Evolutionary conservation across 2,113 vertebrate genomes (phyloP).

Genomic region (Reinhardtius hippoglossoides): DNA sequence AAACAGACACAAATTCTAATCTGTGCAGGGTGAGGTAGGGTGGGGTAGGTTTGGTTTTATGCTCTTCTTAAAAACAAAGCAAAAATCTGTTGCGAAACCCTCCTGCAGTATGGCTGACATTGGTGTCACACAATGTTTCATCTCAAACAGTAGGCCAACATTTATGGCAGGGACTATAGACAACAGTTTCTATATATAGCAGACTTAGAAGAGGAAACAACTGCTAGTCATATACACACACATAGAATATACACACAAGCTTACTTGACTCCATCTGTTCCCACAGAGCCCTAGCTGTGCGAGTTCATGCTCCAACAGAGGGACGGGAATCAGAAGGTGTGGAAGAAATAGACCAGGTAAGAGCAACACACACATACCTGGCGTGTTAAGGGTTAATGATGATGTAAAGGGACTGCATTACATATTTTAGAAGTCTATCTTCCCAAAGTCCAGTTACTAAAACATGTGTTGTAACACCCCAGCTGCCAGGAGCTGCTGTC

Average conservation of each 20-base stretch:
- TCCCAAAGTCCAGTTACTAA: background rate
- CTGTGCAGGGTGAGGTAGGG: background rate
- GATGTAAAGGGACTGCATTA: no score
- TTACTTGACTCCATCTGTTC: background rate
- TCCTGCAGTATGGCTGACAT: background rate
- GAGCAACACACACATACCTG: background rate
- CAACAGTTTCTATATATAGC: no score
- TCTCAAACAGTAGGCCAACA: background rate
- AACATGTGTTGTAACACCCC: background rate
- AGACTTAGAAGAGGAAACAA: background rate
- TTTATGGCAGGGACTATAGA: no score
- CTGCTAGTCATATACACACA: no score
- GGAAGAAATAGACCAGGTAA: background rate
- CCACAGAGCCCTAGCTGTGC: background rate
- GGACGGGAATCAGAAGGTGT: background rate
- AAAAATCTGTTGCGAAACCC: background rate
- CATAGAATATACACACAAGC: background rate
- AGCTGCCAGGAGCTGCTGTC: background rate
- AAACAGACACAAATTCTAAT: no score
- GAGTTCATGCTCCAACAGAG: background rate
- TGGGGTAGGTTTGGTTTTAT: background rate
- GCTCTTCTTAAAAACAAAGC: slow-evolving; percentile 4
- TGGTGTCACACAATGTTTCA: background rate
- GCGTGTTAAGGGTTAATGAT: background rate
- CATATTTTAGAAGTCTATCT: background rate